Evolutionary conservation across 1,140 invertebrate species (phyloP).

Genomic region (Meteorus sp.): DNA sequence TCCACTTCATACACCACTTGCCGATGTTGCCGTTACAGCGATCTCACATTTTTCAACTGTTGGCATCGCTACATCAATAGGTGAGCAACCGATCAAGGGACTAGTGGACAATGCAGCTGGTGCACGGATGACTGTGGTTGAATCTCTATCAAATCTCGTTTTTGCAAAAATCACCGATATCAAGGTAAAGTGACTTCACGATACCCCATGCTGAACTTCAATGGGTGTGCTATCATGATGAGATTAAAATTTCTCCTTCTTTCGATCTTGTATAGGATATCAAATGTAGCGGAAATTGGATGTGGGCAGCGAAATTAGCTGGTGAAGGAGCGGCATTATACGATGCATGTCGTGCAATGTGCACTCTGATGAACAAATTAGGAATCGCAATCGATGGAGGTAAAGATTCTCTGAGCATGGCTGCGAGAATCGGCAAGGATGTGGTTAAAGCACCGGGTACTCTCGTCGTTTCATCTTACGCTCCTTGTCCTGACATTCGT

Average conservation of each 20-base stretch:
- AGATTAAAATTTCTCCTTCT: too few species aligned
- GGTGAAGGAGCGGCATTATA: constrained; percentile 88
- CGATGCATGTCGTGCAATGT: constrained; percentile 87
- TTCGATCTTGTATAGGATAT: constrained; percentile 66
- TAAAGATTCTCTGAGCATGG: constrained; percentile 98
- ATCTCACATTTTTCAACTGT: constrained; percentile 72
- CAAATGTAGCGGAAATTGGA: constrained; percentile 98
- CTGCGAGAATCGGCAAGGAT: constrained; percentile 74
- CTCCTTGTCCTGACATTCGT: constrained; percentile 86
- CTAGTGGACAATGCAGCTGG: constrained; percentile 79
- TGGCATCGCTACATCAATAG: constrained; percentile 92
- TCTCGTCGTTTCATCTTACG: constrained; percentile 93
- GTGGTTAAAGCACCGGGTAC: constrained; percentile 91
- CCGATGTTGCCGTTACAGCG: constrained; percentile 92
- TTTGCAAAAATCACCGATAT: constrained; percentile 86
- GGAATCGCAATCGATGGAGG: constrained; percentile 96
- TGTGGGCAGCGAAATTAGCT: constrained; percentile 96
- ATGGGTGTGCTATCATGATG: not conserved
- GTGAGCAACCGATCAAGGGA: constrained; percentile 95
- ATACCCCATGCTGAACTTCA: not conserved
- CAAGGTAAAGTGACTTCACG: constrained; percentile 58
- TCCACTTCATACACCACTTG: constrained; percentile 90
- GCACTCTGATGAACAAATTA: constrained; percentile 79
- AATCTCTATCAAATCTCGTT: constrained; percentile 93
- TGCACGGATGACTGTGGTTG: constrained; percentile 90